Conservation (phyloP, 1,140 invertebrate species). For the Aphelenchoides besseyi region DNA sequence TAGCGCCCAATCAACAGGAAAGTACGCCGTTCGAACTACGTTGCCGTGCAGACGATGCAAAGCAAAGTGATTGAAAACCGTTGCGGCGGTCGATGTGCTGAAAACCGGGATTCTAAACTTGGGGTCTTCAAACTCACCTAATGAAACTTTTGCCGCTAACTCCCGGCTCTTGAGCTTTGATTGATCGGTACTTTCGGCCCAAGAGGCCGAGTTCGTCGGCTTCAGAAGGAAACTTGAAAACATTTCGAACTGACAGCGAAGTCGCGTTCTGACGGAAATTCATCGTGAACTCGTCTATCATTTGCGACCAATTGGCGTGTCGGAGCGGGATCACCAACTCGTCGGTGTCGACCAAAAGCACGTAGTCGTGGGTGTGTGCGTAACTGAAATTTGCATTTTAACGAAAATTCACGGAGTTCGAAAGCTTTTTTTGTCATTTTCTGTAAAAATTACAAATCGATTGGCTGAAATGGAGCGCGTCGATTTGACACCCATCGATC, state of each 20-base stretch:
- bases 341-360: slow-evolving; percentile 84
- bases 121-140: slow-evolving; percentile 50
- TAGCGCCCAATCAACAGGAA: slow-evolving; percentile 77
- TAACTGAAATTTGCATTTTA: slow-evolving; percentile 33
- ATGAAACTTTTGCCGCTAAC: slow-evolving; percentile 74
- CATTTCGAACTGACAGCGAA: slow-evolving; percentile 43
- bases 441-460: no score
- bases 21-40: slow-evolving; percentile 65
- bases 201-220: slow-evolving; percentile 21
- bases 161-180: slow-evolving; percentile 68
- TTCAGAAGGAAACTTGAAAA: slow-evolving; percentile 42
- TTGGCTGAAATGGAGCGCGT: no score
- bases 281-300: slow-evolving; percentile 69
- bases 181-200: slow-evolving; percentile 27
- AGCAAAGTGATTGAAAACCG: slow-evolving; percentile 90
- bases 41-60: slow-evolving; percentile 69
- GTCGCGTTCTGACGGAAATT: slow-evolving; percentile 66
- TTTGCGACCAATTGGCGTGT: slow-evolving; percentile 72
- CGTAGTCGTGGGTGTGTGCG: slow-evolving; percentile 75
- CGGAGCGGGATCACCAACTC: slow-evolving; percentile 88
- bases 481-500: no score
- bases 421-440: background rate
- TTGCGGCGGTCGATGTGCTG: slow-evolving; percentile 77
- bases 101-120: background rate
- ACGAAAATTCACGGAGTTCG: background rate